Evolutionary conservation across 2,113 vertebrate genomes (phyloP), one percentile per base, ranked within the genome.

Genomic region (Hippocampus guttulatus): DNA sequence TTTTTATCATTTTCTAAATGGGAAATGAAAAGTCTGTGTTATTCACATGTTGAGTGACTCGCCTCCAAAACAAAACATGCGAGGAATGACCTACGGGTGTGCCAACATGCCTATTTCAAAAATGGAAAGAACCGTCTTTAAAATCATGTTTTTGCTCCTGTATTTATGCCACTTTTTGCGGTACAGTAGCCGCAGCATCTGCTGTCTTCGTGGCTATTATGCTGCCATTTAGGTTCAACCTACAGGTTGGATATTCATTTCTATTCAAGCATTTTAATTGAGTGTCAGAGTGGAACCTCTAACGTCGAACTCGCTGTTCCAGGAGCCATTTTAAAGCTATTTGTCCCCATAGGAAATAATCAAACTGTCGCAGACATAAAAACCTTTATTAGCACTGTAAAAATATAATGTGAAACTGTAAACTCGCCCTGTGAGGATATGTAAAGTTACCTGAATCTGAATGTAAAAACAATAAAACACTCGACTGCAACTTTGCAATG

Each of bases 321-420:
- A 16, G 15, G 27, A 33, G 33, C 14, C 27, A 33, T 61, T 61
- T 61, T 20, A 33, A 61, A 61, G 27, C 23, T 16, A 61, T 61
- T 30, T 33, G 8, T 33, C 58, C 58, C 58, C 27, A 33, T 33
- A 61, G 27, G 58, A 61, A 61, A 61, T 61, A 33, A 61, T 61
- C 58, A 61, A 61, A 61, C 27, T 61, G 58, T 61, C 58, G 58
- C 27, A 61, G 58, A 61, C 58, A 61, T 61, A 61, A 61, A 38
- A 33, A 61, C 16, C 58, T 61, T 61, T 61, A 61, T 61, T 61
- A 33, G 15, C 58, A 33, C 27, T 20, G 58, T 33, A 61, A 58
- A 58, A 51, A 11, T 12, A 14, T 27, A 25, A 61, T 61, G 15
- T 61, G 25, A 33, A 61, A 18, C 33, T 33, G 27, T 61, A 61